phyloP scores from a whole-genome alignment of 2,888 invertebrate species.

The Chymomyza fuscimana region DNA sequence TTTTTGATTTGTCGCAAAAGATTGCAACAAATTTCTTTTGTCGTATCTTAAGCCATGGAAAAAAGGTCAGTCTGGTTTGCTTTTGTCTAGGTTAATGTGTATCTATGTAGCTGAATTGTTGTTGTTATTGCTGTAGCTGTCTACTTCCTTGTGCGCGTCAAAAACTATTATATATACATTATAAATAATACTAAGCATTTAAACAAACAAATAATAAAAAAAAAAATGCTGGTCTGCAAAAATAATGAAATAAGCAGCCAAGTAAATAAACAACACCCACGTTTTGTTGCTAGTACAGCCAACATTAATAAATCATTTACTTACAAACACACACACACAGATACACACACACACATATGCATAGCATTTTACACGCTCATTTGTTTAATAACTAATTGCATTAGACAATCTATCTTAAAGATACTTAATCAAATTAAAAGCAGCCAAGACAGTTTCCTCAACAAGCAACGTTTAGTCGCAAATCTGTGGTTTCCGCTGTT shows the following conservation, averaged over 20 bases:
- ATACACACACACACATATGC: background rate
- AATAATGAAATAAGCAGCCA: background rate
- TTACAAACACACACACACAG: background rate
- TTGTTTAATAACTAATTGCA: background rate
- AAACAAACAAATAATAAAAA: conserved; percentile 2
- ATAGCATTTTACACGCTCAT: background rate
- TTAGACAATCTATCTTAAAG: background rate
- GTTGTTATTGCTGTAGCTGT: background rate
- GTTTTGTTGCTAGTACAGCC: background rate
- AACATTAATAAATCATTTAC: background rate
- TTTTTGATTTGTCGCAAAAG: conserved; percentile 3
- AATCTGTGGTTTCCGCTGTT: background rate
- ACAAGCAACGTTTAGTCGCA: background rate
- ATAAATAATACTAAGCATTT: background rate
- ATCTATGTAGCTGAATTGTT: conserved; percentile 6
- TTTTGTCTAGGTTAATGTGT: conserved; percentile 13
- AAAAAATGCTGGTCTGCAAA: background rate
- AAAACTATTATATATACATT: background rate
- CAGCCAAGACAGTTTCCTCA: background rate
- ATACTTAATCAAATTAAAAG: background rate
- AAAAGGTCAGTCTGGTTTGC: conserved; percentile 44
- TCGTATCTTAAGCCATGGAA: conserved; percentile 21
- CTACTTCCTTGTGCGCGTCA: background rate
- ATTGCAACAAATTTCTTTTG: conserved; percentile 2
- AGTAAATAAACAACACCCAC: background rate